These are phyloP conservation scores for Candoia aspera DNA, from an alignment of 2,113 vertebrate genomes.

Conservation along the genomic window DNA sequence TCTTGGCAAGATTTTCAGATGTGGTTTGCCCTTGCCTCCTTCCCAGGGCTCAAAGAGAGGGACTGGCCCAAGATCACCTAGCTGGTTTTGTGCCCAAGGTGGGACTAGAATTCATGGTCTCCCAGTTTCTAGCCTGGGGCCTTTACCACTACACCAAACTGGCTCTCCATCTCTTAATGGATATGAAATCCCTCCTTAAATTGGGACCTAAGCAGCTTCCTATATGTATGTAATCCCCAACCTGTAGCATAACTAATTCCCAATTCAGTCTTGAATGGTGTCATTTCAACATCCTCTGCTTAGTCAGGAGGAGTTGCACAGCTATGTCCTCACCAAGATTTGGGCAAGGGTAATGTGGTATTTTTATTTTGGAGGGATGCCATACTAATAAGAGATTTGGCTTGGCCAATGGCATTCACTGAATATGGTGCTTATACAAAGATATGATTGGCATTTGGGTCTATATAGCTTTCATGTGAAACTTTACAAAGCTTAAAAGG, in stretches of 20 bases:
- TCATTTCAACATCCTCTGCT: constrained; percentile 19
- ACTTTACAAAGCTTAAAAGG: background rate
- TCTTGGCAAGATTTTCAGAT: background rate
- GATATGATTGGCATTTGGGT: background rate
- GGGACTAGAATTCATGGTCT: background rate
- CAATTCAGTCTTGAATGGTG: background rate
- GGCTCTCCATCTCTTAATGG: constrained; percentile 20
- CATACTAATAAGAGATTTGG: background rate
- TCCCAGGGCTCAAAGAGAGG: background rate
- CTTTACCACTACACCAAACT: background rate
- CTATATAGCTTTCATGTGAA: background rate
- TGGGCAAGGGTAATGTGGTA: constrained; percentile 6
- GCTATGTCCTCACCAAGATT: constrained; percentile 24
- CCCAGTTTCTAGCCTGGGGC: background rate
- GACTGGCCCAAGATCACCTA: background rate
- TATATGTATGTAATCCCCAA: constrained; percentile 5
- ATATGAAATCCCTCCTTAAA: constrained; percentile 37
- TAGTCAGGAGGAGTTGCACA: constrained; percentile 15
- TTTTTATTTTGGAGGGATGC: background rate
- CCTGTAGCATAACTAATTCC: constrained; percentile 30
- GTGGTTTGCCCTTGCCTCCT: background rate
- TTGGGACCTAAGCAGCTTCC: constrained; percentile 29
- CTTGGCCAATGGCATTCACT: background rate
- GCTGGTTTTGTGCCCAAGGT: background rate
- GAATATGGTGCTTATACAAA: background rate